phyloP scores from a whole-genome alignment of 2,888 invertebrate genomes.

The Calameuta pallipes region DNA sequence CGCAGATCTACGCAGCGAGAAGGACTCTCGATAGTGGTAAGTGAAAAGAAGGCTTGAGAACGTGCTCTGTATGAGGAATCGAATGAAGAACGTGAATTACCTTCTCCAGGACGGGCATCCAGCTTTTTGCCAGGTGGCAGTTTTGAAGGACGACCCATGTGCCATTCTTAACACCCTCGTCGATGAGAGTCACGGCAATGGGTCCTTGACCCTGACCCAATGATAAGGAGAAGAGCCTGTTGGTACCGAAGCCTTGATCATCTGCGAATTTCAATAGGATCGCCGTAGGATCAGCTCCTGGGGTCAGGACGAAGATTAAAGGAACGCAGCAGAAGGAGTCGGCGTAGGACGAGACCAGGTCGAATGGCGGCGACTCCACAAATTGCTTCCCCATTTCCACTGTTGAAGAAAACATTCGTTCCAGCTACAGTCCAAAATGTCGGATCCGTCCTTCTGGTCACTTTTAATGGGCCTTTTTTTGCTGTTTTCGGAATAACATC shows the following conservation, averaged over 20 bases:
- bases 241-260: constrained; percentile 87
- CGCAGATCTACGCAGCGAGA: constrained; percentile 76
- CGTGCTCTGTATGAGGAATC: background rate
- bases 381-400: constrained; percentile 82
- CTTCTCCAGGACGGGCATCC: constrained; percentile 92
- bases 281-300: constrained; percentile 93
- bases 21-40: background rate
- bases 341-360: constrained; percentile 82
- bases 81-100: constrained; percentile 63
- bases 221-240: constrained; percentile 83
- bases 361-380: constrained; percentile 91
- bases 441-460: background rate
- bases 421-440: background rate
- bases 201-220: constrained; percentile 94
- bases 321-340: constrained; percentile 90
- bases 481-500: background rate
- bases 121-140: constrained; percentile 94
- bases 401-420: constrained; percentile 37
- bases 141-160: constrained; percentile 96
- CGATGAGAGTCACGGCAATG: constrained; percentile 86
- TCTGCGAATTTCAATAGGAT: constrained; percentile 93
- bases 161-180: constrained; percentile 85
- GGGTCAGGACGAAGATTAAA: constrained; percentile 89
- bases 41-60: background rate
- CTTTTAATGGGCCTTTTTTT: background rate